Evolutionary conservation across 2,113 vertebrate species (phyloP).

Genomic region (Brachirus orientalis): DNA sequence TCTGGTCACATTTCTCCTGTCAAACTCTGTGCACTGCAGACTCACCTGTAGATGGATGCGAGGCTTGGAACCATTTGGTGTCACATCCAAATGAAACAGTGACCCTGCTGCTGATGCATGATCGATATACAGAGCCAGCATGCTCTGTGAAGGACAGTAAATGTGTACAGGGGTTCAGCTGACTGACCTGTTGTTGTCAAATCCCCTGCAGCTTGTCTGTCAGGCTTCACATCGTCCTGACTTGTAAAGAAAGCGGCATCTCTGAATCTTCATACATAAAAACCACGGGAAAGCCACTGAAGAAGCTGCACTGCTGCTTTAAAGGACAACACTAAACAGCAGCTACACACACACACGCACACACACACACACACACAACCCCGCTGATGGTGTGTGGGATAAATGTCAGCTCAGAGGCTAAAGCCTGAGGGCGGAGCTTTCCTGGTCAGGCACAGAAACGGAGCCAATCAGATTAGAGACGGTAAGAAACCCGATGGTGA

Average conservation of each 20-base stretch:
- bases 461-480: constrained; percentile 55
- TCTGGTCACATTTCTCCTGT: background rate
- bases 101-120: background rate
- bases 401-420: constrained; percentile 68
- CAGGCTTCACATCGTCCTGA: constrained; percentile 46
- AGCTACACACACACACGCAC: background rate
- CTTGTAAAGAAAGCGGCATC: constrained; percentile 41
- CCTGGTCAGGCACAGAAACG: constrained; percentile 41
- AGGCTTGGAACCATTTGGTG: background rate
- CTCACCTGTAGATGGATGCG: background rate
- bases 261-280: constrained; percentile 25
- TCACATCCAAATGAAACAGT: background rate
- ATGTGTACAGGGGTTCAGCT: background rate
- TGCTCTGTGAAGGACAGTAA: background rate
- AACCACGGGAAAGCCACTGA: constrained; percentile 4
- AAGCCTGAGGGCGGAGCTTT: constrained; percentile 62
- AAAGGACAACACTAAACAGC: constrained; percentile 1
- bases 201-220: constrained; percentile 49
- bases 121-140: background rate
- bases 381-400: constrained; percentile 54
- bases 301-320: constrained; percentile 1
- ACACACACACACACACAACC: constrained; percentile 4
- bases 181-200: constrained; percentile 73
- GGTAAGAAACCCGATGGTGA: constrained; percentile 18
- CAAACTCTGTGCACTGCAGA: background rate